A percentile compares a stretch with the other conserved stretches of the same genome.
Conservation (phyloP, 1,140 invertebrate species). For the Dysdera silvatica region DNA sequence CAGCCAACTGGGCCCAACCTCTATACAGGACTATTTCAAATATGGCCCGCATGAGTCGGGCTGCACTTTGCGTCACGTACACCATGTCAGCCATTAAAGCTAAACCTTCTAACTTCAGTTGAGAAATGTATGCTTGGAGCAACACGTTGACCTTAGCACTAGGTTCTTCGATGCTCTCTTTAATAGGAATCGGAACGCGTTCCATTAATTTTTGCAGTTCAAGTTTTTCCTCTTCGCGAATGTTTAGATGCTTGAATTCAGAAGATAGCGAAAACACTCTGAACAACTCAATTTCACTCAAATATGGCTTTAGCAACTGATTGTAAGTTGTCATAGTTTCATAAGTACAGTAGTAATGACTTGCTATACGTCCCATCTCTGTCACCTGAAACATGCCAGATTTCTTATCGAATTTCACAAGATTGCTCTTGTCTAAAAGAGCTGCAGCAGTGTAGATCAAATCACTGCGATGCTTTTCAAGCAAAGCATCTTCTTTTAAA, state of each 20-base stretch:
- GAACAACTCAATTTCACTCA: constrained; percentile 96
- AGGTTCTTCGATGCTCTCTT: constrained; percentile 96
- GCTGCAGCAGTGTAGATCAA: constrained; percentile 92
- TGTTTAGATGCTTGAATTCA: constrained; percentile 86
- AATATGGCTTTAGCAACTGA: constrained; percentile 88
- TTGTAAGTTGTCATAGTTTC: constrained; percentile 97
- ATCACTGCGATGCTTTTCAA: constrained; percentile 87
- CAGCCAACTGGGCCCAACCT: constrained; percentile 95
- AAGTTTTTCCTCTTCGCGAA: constrained; percentile 95
- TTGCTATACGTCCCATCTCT: constrained; percentile 93
- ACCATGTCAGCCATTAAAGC: constrained; percentile 99
- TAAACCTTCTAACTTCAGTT: constrained; percentile 95
- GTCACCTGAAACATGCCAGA: constrained; percentile 85
- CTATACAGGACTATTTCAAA: constrained; percentile 86
- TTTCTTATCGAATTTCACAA: constrained; percentile 94
- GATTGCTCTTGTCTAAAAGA: constrained; percentile 79
- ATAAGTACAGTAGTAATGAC: constrained; percentile 95
- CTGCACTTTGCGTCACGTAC: constrained; percentile 96
- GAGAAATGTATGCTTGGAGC: constrained; percentile 96
- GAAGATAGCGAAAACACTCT: constrained; percentile 96
- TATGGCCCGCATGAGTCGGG: constrained; percentile 88
- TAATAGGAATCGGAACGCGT: constrained; percentile 96
- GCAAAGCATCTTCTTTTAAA: constrained; percentile 68
- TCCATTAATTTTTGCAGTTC: constrained; percentile 96
- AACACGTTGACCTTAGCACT: constrained; percentile 95